phyloP scores from a whole-genome alignment of 1,140 invertebrate species.

The Meteorus sp. region DNA sequence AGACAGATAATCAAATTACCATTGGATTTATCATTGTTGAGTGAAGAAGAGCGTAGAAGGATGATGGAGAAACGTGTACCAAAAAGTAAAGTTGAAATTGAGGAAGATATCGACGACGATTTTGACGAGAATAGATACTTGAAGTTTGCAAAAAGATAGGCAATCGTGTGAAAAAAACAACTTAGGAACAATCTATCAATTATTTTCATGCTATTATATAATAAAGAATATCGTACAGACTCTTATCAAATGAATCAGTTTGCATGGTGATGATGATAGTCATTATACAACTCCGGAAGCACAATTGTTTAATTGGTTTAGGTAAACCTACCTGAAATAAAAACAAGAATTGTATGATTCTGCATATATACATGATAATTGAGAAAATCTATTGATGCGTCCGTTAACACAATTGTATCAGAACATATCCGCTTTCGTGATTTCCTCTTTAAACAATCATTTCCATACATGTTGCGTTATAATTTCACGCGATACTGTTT shows the following conservation, averaged over 20 bases:
- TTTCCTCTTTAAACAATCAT: too few species aligned
- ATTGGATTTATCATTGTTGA: conserved; percentile 70
- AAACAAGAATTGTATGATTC: too few species aligned
- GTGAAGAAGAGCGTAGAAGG: conserved; percentile 68
- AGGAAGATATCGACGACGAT: conserved; percentile 73
- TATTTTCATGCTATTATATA: not conserved
- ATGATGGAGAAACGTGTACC: conserved; percentile 72
- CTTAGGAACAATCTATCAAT: not conserved
- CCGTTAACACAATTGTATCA: too few species aligned
- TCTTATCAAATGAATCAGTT: not conserved
- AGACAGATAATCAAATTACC: conserved; percentile 84
- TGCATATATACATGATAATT: too few species aligned
- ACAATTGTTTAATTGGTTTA: too few species aligned
- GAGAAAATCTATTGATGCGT: too few species aligned
- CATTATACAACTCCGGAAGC: too few species aligned
- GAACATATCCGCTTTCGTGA: too few species aligned
- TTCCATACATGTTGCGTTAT: too few species aligned
- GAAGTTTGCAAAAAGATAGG: conserved; percentile 44
- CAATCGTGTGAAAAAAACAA: not conserved
- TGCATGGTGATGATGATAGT: too few species aligned
- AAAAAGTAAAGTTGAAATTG: conserved; percentile 72
- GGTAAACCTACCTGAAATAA: too few species aligned
- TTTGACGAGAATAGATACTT: conserved; percentile 80
- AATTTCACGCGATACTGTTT: too few species aligned
- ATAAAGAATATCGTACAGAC: conserved; percentile 21